A percentile compares a stretch with the other conserved stretches of the same genome.
phyloP scores from a whole-genome alignment of 2,113 vertebrate species.

The Cynocephalus volans region DNA sequence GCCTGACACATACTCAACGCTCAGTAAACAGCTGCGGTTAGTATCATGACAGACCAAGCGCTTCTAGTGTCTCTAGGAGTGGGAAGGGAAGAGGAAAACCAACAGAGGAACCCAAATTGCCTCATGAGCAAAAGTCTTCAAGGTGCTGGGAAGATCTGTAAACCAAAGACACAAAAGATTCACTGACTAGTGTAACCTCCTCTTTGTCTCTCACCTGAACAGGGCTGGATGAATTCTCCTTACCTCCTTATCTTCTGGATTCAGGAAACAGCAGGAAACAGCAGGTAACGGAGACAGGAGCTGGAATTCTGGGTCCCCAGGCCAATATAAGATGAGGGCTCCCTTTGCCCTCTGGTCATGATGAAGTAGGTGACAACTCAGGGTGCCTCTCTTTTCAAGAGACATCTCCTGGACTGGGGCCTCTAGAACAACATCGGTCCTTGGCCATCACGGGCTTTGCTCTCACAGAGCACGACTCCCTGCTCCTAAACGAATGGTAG shows the following conservation, averaged over 20 bases:
- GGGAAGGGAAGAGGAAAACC: background rate
- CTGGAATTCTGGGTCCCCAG: background rate
- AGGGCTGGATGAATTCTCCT: background rate
- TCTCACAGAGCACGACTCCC: background rate
- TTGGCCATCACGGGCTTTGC: background rate
- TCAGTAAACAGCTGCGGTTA: fast-evolving
- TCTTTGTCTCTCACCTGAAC: background rate
- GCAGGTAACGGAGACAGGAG: background rate
- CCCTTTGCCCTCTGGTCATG: background rate
- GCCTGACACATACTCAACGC: background rate
- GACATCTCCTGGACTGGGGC: too few species aligned
- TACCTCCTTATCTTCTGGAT: background rate
- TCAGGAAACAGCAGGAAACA: background rate
- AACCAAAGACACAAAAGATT: background rate
- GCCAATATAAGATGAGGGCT: background rate
- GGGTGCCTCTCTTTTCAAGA: background rate
- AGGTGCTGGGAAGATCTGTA: background rate
- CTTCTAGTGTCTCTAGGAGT: background rate
- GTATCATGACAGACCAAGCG: background rate
- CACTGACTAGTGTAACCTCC: background rate
- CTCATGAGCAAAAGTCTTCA: background rate
- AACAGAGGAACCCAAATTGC: background rate
- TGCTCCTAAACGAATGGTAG: background rate
- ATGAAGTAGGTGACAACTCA: background rate
- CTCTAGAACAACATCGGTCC: background rate